Conservation (phyloP, 2,797 vertebrate genomes). For the Crotalus adamanteus region DNA sequence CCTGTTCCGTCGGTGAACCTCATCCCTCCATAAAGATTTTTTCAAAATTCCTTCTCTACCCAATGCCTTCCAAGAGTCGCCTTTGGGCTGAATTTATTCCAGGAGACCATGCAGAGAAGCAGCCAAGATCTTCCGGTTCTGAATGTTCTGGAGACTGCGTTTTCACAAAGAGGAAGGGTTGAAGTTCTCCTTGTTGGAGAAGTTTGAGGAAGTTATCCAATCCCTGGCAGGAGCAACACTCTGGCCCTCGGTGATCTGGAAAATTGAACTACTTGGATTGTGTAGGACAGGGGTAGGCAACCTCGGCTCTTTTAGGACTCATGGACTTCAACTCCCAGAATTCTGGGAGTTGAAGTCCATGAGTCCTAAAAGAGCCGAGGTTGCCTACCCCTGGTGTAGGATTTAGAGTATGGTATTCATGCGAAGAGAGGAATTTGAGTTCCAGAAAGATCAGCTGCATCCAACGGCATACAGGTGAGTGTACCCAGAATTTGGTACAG, state of each 20-base stretch:
- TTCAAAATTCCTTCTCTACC: neutral
- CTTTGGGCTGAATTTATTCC: no score
- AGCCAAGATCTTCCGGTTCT: neutral
- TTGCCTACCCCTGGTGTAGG: neutral
- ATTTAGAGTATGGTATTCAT: conserved; percentile 50
- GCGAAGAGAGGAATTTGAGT: conserved; percentile 45
- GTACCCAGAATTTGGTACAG: conserved; percentile 48
- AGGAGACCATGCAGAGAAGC: neutral
- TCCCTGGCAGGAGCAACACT: conserved; percentile 3
- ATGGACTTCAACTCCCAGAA: no score
- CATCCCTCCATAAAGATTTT: neutral
- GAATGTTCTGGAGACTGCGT: neutral
- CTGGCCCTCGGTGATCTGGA: conserved; percentile 51
- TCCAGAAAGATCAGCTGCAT: conserved; percentile 29
- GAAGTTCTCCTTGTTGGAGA: neutral
- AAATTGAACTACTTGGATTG: conserved; percentile 54
- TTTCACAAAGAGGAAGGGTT: neutral
- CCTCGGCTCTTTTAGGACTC: no score
- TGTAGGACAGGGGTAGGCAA: neutral
- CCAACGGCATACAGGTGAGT: conserved; percentile 41
- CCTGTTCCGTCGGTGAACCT: neutral
- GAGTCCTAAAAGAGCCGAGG: no score
- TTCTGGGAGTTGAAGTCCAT: no score
- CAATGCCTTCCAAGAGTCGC: neutral
- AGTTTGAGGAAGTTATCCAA: neutral